Base-by-base conservation (phyloP, 2,113 vertebrate species). In the Lepisosteus osseus region DNA sequence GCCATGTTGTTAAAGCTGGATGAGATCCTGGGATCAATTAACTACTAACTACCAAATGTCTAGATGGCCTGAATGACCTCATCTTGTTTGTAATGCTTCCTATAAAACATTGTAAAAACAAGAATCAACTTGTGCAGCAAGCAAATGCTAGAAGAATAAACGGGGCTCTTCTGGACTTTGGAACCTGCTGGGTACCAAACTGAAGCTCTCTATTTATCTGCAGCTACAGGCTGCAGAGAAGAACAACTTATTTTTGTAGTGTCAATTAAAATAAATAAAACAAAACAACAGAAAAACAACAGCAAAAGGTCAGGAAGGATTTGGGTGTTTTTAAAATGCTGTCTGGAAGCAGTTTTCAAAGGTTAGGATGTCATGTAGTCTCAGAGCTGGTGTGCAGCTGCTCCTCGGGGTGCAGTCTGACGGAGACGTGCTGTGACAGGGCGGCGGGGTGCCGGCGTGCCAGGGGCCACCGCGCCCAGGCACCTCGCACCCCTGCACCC, bases 241-340 rank as follows among this genome's bases (percentile, higher is more conserved):
- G 29, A 29, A 29, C 29, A 29, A 86, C 87, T 86, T 84, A 78
- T 76, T 76, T 86, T 44, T 87, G 86, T 87, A 91, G 90, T 88
- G 90, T 92, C 91, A 90, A 89, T 91, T 90, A 69, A 69, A 69
- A 68, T 74, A 74, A 54, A 64, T 29, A 56, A 61, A 69, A 55
- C 17, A 51, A 63, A 61, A 29, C n/a, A 47, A 61, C 17, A 51
- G 45, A 12, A 59, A 54, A 70, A 70, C 12, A 40, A 61, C 47
- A 74, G 85, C 83, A 86, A 94, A 94, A 94, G 92, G 91, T 93
- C 91, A 93, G 79, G 84, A 90, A 91, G 89, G 89, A 93, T 92
- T 93, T 92, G 91, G 91, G 88, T 94, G 89, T 92, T 94, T 94
- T 82, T 92, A 91, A 94, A 92, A 89, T 91, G 92, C 90, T 90